Percentiles rank a stretch among this genome's conserved stretches.
phyloP scores from a whole-genome alignment of 1,140 invertebrate species.

The Leptestheria dahalacensis region DNA sequence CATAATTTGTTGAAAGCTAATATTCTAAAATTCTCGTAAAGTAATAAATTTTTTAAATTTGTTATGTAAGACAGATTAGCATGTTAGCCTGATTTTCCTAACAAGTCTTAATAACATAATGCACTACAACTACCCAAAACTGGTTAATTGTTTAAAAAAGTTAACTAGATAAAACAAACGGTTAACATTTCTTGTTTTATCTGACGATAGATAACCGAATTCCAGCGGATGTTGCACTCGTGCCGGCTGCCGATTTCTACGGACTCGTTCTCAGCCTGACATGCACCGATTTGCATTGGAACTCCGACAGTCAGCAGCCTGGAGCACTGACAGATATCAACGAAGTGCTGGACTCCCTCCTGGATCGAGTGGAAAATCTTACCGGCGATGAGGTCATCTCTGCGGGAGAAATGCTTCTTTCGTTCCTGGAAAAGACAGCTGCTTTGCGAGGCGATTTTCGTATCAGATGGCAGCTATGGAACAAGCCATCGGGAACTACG shows the following conservation, averaged over 20 bases:
- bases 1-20: too few relatives aligned
- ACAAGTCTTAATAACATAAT: too few relatives aligned
- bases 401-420: neutral
- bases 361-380: neutral
- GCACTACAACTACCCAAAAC: too few relatives aligned
- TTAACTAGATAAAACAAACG: too few relatives aligned
- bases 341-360: neutral
- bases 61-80: too few relatives aligned
- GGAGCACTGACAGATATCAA: neutral
- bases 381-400: neutral
- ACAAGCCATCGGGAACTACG: too few relatives aligned
- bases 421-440: neutral
- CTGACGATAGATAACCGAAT: conserved; percentile 7
- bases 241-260: conserved; percentile 4
- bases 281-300: neutral
- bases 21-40: too few relatives aligned
- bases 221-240: neutral
- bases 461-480: too few relatives aligned
- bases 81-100: too few relatives aligned
- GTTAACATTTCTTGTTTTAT: too few relatives aligned
- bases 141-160: too few relatives aligned
- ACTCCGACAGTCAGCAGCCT: neutral
- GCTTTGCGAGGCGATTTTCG: neutral
- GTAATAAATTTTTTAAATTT: too few relatives aligned
- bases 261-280: neutral